A percentile compares a stretch with the other conserved stretches of the same genome.
phyloP scores from a whole-genome alignment of 2,113 vertebrate species.

The Aegotheles bennettii region DNA sequence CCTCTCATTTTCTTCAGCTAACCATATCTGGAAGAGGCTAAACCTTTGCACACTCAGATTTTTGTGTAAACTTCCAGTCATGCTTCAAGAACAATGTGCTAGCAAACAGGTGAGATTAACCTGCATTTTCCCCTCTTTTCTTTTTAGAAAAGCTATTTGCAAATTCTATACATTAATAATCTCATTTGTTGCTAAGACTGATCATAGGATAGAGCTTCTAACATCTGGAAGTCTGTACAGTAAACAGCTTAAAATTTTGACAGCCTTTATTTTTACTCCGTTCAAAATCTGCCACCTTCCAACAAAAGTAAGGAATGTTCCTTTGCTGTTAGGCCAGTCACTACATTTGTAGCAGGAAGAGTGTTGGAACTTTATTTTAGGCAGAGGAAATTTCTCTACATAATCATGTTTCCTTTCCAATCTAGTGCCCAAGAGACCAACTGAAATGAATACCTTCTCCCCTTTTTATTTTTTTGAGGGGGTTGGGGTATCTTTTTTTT shows the following conservation, averaged over 20 bases:
- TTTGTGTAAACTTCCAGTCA: background rate
- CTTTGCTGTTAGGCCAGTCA: background rate
- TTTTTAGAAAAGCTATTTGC: background rate
- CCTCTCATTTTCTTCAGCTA: background rate
- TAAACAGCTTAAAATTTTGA: background rate
- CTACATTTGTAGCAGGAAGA: background rate
- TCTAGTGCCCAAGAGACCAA: background rate
- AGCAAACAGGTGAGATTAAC: background rate
- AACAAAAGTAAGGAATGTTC: background rate
- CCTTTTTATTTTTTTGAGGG: background rate
- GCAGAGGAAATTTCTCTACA: background rate
- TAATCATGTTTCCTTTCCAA: background rate
- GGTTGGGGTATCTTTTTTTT: background rate
- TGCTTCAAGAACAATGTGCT: background rate
- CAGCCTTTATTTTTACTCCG: background rate
- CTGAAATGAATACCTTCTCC: background rate
- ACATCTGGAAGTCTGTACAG: background rate
- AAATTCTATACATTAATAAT: background rate
- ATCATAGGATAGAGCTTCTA: background rate
- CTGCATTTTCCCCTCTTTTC: background rate
- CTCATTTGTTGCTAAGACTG: background rate
- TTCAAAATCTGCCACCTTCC: background rate
- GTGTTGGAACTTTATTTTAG: background rate
- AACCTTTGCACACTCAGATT: background rate
- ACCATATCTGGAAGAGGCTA: accelerated